Base-by-base conservation (phyloP, 2,888 invertebrate species). In the Lasioglossum lativentre region DNA sequence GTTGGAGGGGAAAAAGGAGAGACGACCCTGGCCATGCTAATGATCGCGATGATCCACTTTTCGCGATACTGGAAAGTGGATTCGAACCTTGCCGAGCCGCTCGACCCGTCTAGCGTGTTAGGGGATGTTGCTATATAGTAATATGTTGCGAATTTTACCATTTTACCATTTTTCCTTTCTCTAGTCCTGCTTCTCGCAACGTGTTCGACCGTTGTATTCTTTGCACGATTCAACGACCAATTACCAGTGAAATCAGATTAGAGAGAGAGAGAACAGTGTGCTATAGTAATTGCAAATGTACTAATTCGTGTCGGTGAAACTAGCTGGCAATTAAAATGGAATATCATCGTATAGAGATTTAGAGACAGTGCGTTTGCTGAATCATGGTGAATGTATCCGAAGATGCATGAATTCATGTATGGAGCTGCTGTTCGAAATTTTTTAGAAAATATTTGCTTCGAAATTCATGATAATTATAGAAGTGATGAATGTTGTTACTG, bases 41-140 rank as follows among this genome's bases (percentile, higher is more conserved):
- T 85, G 85, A 79, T 72, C 63, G 71, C 85, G 27, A 42, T 66
- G 85, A 71, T 78, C 85, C 79, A 85, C 85, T 85, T 85, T 78
- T 85, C 85, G 47, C 56, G 83, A 83, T 77, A 74, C 47, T 78
- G 71, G 79, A 85, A 85, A 78, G 85, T 75, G 78, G 72, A 83
- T 45, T 52, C 30, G 38, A 38, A 34, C 16, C 14, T 40, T 30
- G 52, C 4, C 30, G 16, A 27, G 16, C 14, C 27, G 27, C n/a
- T 27, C 5, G 27, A 5, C 27, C 16, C 0, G 27, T 30, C 16
- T 27, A 16, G 30, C 2, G 16, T 30, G 63, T 30, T 63, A 63
- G 63, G 63, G 63, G 63, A 63, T 63, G 63, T 56, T 56, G n/a
- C 56, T n/a, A 56, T 56, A 12, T n/a, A n/a, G 0, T 12, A n/a